These are phyloP conservation scores for Thecophora atra DNA, from an alignment of 2,888 invertebrate species.

Conservation along the genomic window DNA sequence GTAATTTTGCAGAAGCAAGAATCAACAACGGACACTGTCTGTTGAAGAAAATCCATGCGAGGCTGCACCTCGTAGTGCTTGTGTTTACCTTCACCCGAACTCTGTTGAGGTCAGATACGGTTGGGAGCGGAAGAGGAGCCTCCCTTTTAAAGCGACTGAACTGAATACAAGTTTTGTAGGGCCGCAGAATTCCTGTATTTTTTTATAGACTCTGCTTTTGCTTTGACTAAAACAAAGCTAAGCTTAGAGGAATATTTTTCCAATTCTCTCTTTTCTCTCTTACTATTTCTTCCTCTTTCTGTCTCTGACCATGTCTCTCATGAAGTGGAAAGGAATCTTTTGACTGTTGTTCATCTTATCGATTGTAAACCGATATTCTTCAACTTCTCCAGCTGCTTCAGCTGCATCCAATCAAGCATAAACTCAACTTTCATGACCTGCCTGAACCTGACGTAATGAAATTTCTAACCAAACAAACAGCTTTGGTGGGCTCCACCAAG, in stretches of 20 bases:
- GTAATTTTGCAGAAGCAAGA: constrained; percentile 47
- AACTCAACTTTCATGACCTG: constrained; percentile 39
- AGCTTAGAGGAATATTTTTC: no score
- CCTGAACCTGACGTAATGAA: constrained; percentile 42
- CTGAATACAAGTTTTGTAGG: no score
- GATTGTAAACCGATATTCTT: constrained; percentile 1
- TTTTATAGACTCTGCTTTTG: no score
- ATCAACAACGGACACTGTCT: no score
- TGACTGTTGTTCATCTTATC: neutral
- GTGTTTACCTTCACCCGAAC: no score
- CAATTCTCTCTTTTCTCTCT: neutral
- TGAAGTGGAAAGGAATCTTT: neutral
- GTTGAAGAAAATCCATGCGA: no score
- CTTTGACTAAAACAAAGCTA: no score
- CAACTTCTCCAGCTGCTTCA: neutral
- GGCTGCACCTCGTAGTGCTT: no score
- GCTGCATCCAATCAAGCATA: neutral
- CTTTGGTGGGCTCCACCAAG: constrained; percentile 39
- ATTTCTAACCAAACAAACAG: constrained; percentile 36
- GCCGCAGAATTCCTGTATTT: no score
- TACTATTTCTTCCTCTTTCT: neutral
- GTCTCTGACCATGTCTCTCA: neutral
- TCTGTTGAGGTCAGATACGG: no score
- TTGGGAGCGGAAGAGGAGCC: no score
- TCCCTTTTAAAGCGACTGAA: no score